phyloP scores from a whole-genome alignment of 2,113 vertebrate genomes.

The Salvelinus alpinus region DNA sequence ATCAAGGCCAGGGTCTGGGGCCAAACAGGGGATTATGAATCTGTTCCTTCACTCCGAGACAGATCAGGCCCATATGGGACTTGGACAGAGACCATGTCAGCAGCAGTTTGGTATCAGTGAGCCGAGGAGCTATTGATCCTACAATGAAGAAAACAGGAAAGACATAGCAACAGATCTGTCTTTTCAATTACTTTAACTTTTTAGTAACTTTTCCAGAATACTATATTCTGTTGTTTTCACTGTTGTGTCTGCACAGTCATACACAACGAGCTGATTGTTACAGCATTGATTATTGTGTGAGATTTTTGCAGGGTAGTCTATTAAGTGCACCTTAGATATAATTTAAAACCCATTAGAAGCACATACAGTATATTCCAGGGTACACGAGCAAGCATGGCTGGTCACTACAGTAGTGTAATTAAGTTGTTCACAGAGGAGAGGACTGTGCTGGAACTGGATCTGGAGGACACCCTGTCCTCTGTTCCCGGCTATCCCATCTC shows the following conservation, averaged over 20 bases:
- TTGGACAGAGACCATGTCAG: not conserved
- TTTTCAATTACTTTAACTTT: not conserved
- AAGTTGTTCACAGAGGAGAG: not conserved
- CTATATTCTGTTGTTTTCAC: not conserved
- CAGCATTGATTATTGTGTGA: not conserved
- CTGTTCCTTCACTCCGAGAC: not conserved
- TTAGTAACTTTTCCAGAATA: not conserved
- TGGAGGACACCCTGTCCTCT: slow-evolving; percentile 59
- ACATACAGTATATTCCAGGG: not conserved
- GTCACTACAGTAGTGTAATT: not conserved
- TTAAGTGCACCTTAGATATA: no score
- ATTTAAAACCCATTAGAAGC: not conserved
- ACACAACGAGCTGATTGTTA: not conserved
- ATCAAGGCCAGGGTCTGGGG: not conserved
- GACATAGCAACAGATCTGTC: not conserved
- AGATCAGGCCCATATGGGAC: not conserved
- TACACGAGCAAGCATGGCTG: not conserved
- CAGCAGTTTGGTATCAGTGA: not conserved
- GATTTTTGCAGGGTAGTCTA: not conserved
- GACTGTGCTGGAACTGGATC: slow-evolving; percentile 25
- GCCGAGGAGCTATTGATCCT: not conserved
- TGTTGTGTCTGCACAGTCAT: not conserved
- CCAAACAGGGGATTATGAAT: not conserved
- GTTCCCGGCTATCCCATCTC: slow-evolving; percentile 19
- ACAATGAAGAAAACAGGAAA: not conserved